These are phyloP conservation scores for Brachyptera putata DNA, from an alignment of 2,888 invertebrate genomes.

Conservation along the genomic window DNA sequence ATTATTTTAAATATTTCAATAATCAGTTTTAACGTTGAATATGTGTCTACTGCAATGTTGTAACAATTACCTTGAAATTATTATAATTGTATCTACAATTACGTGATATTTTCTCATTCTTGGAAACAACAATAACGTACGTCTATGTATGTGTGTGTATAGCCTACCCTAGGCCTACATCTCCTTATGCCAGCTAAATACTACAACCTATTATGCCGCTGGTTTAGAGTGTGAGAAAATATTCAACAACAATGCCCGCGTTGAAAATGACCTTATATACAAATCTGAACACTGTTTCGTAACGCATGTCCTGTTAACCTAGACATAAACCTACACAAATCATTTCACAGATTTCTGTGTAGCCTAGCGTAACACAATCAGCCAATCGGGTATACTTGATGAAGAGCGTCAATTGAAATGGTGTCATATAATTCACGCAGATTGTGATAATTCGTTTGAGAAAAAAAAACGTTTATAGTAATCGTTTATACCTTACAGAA, in stretches of 20 bases:
- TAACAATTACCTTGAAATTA: slow-evolving; percentile 14
- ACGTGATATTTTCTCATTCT: slow-evolving; percentile 15
- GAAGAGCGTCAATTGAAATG: no score
- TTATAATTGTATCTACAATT: slow-evolving; percentile 10
- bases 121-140: slow-evolving; percentile 12
- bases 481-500: no score
- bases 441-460: no score
- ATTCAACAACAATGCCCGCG: slow-evolving; percentile 1
- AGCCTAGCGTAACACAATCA: no score
- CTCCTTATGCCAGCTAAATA: neutral
- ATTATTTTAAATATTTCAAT: no score
- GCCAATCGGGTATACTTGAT: no score
- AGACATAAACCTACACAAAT: slow-evolving; percentile 1
- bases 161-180: slow-evolving; percentile 19
- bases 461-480: no score
- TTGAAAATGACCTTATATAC: slow-evolving; percentile 10
- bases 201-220: slow-evolving; percentile 9
- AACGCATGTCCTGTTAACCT: slow-evolving; percentile 6
- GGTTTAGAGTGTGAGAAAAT: slow-evolving; percentile 14
- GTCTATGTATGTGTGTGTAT: no score
- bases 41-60: no score
- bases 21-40: no score
- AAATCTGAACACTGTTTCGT: neutral
- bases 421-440: no score
- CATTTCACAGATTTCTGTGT: no score